phyloP scores from a whole-genome alignment of 2,888 invertebrate species.

The Spilarctia lutea region DNA sequence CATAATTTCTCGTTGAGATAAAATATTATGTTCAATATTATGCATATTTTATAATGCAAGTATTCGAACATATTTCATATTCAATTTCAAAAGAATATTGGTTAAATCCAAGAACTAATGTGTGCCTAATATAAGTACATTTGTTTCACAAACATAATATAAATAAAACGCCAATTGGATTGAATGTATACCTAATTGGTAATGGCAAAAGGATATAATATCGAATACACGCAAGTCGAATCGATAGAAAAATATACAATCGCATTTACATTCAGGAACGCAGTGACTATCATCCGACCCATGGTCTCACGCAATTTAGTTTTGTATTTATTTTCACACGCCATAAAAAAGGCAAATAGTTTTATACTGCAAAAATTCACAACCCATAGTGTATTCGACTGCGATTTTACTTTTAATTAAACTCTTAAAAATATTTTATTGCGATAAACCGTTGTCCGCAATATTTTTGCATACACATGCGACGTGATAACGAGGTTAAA shows the following conservation, averaged over 20 bases:
- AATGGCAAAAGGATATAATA: slow-evolving; percentile 16
- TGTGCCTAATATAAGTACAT: neutral
- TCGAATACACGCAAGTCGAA: slow-evolving; percentile 18
- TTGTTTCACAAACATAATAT: neutral
- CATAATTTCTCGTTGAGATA: neutral
- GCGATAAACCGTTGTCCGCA: neutral
- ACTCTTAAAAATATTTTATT: slow-evolving; percentile 24
- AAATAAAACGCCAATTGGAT: neutral
- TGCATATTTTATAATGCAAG: neutral
- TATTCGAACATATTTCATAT: neutral
- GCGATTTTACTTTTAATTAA: slow-evolving; percentile 33
- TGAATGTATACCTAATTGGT: neutral
- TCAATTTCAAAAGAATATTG: slow-evolving; percentile 16
- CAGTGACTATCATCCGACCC: slow-evolving; percentile 22
- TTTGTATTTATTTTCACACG: slow-evolving; percentile 29
- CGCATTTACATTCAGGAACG: slow-evolving; percentile 39
- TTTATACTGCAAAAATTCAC: slow-evolving; percentile 35
- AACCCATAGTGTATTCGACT: slow-evolving; percentile 28
- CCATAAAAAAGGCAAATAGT: slow-evolving; percentile 26
- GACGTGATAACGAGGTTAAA: neutral
- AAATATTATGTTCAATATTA: neutral
- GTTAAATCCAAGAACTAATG: neutral
- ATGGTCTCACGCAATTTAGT: slow-evolving; percentile 33
- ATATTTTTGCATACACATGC: neutral
- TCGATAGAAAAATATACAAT: slow-evolving; percentile 37